Percentiles rank a stretch among this genome's conserved stretches.
Evolutionary conservation across 30 jellyfish, hydroid and myxozoan genomes (phyloP).

Genomic region (Mastigias papua): DNA sequence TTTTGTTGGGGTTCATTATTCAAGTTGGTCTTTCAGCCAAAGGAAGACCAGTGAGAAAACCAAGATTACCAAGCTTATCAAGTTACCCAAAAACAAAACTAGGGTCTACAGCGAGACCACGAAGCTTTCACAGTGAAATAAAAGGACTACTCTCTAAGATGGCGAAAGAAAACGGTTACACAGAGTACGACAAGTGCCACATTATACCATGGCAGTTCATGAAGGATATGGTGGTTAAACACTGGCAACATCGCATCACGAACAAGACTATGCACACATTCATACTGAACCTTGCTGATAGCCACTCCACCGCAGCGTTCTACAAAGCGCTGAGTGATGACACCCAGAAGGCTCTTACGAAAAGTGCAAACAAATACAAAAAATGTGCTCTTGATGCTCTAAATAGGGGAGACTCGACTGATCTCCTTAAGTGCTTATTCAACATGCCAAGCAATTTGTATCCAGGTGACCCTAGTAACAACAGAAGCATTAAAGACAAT

Average conservation of each 20-base stretch:
- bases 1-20: background rate
- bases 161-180: background rate
- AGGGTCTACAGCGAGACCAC: background rate
- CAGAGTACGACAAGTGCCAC: background rate
- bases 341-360: background rate
- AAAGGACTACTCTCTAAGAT: background rate
- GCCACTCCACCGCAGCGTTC: background rate
- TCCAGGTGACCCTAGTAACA: background rate
- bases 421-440: background rate
- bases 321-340: background rate
- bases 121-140: background rate
- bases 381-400: background rate
- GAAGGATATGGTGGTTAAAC: background rate
- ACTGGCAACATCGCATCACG: background rate
- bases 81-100: background rate
- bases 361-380: background rate
- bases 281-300: background rate
- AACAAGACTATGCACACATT: background rate
- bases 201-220: background rate
- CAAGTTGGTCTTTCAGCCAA: background rate
- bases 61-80: background rate
- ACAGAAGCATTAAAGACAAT: background rate
- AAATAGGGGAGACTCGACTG: background rate
- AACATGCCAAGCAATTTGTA: background rate
- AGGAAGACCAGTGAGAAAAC: background rate